Conservation (phyloP, 37 sponge, comb jelly and placozoan species). For the Amphimedon queenslandica region DNA sequence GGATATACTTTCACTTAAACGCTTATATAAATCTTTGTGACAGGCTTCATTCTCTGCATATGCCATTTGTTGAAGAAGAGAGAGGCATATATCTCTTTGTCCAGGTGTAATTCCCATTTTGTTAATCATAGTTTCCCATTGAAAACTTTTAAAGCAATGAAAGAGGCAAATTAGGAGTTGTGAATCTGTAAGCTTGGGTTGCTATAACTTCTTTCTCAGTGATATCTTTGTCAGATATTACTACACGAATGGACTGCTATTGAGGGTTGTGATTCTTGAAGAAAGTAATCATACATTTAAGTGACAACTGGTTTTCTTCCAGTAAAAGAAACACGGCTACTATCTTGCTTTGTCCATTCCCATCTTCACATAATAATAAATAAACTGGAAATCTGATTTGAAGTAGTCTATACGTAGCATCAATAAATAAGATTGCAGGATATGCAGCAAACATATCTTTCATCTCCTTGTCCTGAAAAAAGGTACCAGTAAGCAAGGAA, state of each 20-base stretch:
- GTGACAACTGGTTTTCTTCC: constrained; percentile 19
- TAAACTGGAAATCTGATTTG: constrained; percentile 24
- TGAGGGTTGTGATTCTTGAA: constrained; percentile 15
- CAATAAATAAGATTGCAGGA: constrained; percentile 26
- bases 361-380: constrained; percentile 14
- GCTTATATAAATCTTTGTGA: no score
- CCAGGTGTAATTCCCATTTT: no score
- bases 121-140: no score
- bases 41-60: no score
- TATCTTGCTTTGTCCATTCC: constrained; percentile 27
- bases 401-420: constrained; percentile 36
- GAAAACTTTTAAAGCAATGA: no score
- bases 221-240: constrained; percentile 41
- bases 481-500: constrained; percentile 21
- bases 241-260: constrained; percentile 17
- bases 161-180: no score
- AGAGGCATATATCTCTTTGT: no score
- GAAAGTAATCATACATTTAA: constrained; percentile 20
- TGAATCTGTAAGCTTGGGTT: no score
- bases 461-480: constrained; percentile 31
- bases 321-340: constrained; percentile 8
- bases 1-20: no score
- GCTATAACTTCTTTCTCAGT: constrained; percentile 14
- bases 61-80: no score
- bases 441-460: constrained; percentile 26